Conservation (phyloP, 2,113 vertebrate species). For the Myodes glareolus region DNA sequence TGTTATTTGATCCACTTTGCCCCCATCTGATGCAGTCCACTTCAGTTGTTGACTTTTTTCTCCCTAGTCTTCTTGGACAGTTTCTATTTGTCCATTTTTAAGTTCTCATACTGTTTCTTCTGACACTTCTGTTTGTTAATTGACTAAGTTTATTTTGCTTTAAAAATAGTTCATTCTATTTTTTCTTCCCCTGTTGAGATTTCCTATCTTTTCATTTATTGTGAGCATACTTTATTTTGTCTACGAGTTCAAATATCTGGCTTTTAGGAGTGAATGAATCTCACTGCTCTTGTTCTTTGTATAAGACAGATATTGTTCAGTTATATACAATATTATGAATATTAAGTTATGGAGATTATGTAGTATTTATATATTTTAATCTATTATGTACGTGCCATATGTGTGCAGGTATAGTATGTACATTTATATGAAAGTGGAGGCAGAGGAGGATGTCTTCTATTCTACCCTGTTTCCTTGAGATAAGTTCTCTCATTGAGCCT, state of each 20-base stretch:
- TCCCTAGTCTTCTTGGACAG: not conserved
- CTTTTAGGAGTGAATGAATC: not conserved
- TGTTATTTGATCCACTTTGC: too few species aligned
- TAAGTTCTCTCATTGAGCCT: not conserved
- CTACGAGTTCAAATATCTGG: not conserved
- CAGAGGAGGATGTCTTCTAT: not conserved
- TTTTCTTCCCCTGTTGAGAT: not conserved
- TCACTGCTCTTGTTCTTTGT: not conserved
- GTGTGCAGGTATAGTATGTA: not conserved
- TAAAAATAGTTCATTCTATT: not conserved
- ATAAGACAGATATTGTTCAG: not conserved
- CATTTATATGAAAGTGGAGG: not conserved
- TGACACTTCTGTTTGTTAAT: not conserved
- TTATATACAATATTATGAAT: not conserved
- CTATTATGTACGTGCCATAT: not conserved
- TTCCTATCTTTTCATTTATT: slow-evolving; percentile 20
- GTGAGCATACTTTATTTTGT: not conserved
- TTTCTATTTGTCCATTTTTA: slow-evolving; percentile 3
- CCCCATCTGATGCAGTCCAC: too few species aligned
- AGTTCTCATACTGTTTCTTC: not conserved
- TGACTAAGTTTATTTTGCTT: slow-evolving; percentile 37
- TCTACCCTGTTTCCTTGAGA: not conserved
- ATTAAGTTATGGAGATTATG: not conserved
- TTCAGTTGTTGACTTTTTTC: not conserved
- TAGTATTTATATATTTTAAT: not conserved